Evolutionary conservation across 2,888 invertebrate genomes (phyloP).

Genomic region (Cataglyphis rosenhaueri): DNA sequence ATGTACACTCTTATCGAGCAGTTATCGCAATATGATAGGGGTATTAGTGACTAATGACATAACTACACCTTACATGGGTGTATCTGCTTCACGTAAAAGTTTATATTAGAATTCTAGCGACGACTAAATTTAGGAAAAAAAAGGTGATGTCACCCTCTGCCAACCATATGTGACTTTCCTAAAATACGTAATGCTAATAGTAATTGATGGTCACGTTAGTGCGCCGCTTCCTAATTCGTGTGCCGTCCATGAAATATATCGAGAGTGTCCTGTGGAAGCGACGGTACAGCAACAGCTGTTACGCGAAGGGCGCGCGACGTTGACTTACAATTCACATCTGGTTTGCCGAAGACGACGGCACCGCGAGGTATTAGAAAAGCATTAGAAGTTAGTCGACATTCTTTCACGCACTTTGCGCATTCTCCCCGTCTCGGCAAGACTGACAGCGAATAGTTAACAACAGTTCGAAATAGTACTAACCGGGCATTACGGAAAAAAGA

Average conservation of each 20-base stretch:
- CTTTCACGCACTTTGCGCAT: slow-evolving; percentile 57
- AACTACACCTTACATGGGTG: neutral
- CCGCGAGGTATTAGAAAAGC: slow-evolving; percentile 57
- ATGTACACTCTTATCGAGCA: neutral
- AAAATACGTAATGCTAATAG: slow-evolving; percentile 83
- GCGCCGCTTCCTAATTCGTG: slow-evolving; percentile 80
- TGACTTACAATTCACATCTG: slow-evolving; percentile 79
- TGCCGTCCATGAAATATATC: slow-evolving; percentile 75
- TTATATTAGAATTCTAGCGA: slow-evolving; percentile 14
- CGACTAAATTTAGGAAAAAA: slow-evolving; percentile 12
- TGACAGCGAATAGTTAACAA: slow-evolving; percentile 34
- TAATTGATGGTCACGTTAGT: slow-evolving; percentile 82
- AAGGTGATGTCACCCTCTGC: slow-evolving; percentile 72
- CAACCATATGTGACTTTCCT: slow-evolving; percentile 82
- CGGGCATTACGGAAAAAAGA: neutral
- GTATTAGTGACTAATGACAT: slow-evolving; percentile 36
- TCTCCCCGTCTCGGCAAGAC: slow-evolving; percentile 23
- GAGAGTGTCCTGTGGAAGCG: slow-evolving; percentile 68
- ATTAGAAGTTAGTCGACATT: slow-evolving; percentile 58
- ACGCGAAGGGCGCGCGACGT: slow-evolving; percentile 66
- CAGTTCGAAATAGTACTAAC: neutral
- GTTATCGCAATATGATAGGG: slow-evolving; percentile 16
- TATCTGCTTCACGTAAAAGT: slow-evolving; percentile 22
- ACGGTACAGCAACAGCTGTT: slow-evolving; percentile 75
- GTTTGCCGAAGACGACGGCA: slow-evolving; percentile 64